Evolutionary conservation across 2,113 vertebrate genomes (phyloP), one percentile per base, ranked within the genome.

Genomic region (Urocitellus parryii): DNA sequence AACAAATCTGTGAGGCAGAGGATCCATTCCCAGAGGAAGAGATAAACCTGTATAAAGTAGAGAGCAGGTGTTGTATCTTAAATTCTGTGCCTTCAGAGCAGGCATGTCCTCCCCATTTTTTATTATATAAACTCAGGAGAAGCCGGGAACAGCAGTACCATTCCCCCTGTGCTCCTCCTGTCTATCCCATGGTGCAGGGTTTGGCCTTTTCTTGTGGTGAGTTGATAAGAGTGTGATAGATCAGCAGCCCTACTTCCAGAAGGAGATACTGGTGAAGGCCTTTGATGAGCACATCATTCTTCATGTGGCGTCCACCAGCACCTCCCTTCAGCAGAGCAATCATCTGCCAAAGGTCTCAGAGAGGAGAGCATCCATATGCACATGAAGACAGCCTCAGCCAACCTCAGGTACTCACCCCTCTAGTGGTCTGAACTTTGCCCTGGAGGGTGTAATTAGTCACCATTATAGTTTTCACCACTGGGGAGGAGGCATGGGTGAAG

Each of bases 181-280:
- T 58, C 25, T 42, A 1, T 70, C 70, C 51, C 32, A 12, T 51
- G 94, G 45, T 61, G 13, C 29, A 11, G 32, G 27, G 25, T 51
- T 80, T 63, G 67, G 51, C 20, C 63, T 65, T 97, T 92, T 61
- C 72, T 88, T 79, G 4, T 37, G 48, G 45, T 56, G 18, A 70
- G 39, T 88, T 82, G 94, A 77, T 90, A 65, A 83, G 65, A 32
- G 16, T 39, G 18, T 80, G 83, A 61, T 45, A 81, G 58, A 67
- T 97, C 34, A 92, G 34, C n/a, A 32, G 10, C 70, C 82, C 37
- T 39, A 3, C 70, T 96, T 81, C 77, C n/a, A 70, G 78, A 74
- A 51, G 65, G 13, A 94, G 88, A 74, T 22, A 51, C 70, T 3
- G 88, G 76, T 86, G 16, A 25, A 37, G 8, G 0, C 18, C 1